phyloP scores from a whole-genome alignment of 2,888 invertebrate species.

The Clivina fossor region DNA sequence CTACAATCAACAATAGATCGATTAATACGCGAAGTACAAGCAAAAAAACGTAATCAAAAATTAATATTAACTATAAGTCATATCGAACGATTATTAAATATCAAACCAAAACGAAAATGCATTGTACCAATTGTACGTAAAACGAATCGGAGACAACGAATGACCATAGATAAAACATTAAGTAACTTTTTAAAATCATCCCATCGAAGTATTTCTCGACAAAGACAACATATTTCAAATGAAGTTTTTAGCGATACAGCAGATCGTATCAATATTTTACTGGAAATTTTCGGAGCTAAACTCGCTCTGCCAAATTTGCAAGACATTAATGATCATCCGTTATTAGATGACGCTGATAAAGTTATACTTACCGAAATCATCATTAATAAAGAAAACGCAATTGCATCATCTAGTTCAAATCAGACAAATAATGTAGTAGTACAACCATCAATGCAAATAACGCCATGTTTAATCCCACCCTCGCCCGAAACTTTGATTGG shows the following conservation, averaged over 20 bases:
- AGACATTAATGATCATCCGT: slow-evolving; percentile 33
- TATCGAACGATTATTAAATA: neutral
- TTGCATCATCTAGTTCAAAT: neutral
- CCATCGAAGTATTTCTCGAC: slow-evolving; percentile 23
- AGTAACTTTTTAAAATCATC: slow-evolving; percentile 42
- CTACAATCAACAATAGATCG: no score
- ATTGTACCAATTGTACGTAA: no score
- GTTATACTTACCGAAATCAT: slow-evolving; percentile 33
- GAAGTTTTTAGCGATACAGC: slow-evolving; percentile 35
- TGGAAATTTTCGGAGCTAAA: slow-evolving; percentile 39
- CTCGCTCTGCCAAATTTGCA: slow-evolving; percentile 40
- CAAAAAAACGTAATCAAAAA: no score
- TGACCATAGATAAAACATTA: slow-evolving; percentile 39
- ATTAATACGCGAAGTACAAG: no score
- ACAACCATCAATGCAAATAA: neutral
- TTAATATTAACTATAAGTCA: neutral
- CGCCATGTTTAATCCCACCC: slow-evolving; percentile 3
- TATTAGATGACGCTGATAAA: slow-evolving; percentile 42
- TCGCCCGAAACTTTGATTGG: slow-evolving; percentile 14
- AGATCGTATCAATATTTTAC: slow-evolving; percentile 35
- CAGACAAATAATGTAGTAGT: neutral
- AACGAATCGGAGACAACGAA: no score
- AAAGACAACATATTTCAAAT: neutral
- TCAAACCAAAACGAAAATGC: neutral
- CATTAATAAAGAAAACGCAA: slow-evolving; percentile 1